Conservation (phyloP, 1,140 invertebrate species). For the Olivierus martensii region DNA sequence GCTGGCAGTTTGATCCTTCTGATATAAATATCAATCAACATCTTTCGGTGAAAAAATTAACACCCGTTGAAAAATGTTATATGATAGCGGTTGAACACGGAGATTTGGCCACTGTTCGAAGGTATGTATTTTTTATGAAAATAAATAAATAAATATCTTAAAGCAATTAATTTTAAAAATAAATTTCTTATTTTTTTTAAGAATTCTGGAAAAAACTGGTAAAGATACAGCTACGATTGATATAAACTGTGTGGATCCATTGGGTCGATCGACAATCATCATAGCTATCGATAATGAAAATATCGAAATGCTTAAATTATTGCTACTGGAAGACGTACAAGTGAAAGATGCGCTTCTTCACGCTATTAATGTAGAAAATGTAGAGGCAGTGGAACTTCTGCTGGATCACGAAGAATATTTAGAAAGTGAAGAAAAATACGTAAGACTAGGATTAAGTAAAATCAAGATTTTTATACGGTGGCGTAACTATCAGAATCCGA, state of each 20-base stretch:
- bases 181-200: no score
- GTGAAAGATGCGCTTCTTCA: conserved; percentile 88
- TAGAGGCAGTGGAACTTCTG: conserved; percentile 91
- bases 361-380: conserved; percentile 95
- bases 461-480: no score
- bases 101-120: conserved; percentile 70
- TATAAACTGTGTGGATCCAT: conserved; percentile 92
- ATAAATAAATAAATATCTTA: no score
- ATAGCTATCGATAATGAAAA: conserved; percentile 99
- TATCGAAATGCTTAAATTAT: conserved; percentile 92
- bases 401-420: conserved; percentile 79
- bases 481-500: no score
- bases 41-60: conserved; percentile 10
- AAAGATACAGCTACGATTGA: conserved; percentile 42
- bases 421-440: conserved; percentile 55
- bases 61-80: conserved; percentile 62
- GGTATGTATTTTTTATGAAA: conserved; percentile 42
- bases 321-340: conserved; percentile 70
- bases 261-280: conserved; percentile 75
- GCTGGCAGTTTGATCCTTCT: no score
- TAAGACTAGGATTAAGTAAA: conserved; percentile 30
- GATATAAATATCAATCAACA: conserved; percentile 4
- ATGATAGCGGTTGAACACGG: conserved; percentile 78
- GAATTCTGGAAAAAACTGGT: conserved; percentile 8
- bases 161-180: no score